Evolutionary conservation across 2,113 vertebrate species (phyloP), one percentile per base, ranked within the genome.

Genomic region (Scytalopus superciliaris): DNA sequence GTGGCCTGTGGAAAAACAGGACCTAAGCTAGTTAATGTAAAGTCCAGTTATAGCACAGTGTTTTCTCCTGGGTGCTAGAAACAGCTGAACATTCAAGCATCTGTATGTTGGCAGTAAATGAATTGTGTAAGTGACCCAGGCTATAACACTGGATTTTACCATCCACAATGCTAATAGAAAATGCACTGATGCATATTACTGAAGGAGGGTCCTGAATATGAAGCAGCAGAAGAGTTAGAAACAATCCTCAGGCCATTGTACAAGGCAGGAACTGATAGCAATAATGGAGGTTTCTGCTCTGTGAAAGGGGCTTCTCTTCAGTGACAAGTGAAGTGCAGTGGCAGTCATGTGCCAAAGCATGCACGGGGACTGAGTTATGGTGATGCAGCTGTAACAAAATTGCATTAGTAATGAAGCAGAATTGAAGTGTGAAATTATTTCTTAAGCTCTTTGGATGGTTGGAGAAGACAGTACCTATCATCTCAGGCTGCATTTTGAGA

Each of bases 11-110:
- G 88, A 94, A 95, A 97, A 95, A 90, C 62, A 85, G 57, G 59
- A 87, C 60, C 73, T 87, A 57, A 90, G 84, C 89, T 94, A 79
- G 89, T 86, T 87, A 96, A 88, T 0, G 8, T 79, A 9, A 69
- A 89, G 93, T 92, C 87, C 88, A 75, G 85, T 90, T 93, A 89
- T 96, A 97, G 87, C 11, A 6, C 45, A 42, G 53, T 42, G 55
- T 69, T 86, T 94, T 91, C 95, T 93, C 89, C 45, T 68, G 92
- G 52, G 73, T 76, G 78, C 59, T 68, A 85, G 89, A 85, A 96
- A 75, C 17, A 56, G 67, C 59, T 78, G 77, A 94, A 87, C 79
- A 49, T 59, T 93, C 68, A 73, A 88, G 91, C 64, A 62, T 81
- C 74, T 84, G 66, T 84, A 24, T 27, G 42, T 73, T 82, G 84